phyloP scores from a whole-genome alignment of 1,140 invertebrate species.

The Platyscapa corneri region DNA sequence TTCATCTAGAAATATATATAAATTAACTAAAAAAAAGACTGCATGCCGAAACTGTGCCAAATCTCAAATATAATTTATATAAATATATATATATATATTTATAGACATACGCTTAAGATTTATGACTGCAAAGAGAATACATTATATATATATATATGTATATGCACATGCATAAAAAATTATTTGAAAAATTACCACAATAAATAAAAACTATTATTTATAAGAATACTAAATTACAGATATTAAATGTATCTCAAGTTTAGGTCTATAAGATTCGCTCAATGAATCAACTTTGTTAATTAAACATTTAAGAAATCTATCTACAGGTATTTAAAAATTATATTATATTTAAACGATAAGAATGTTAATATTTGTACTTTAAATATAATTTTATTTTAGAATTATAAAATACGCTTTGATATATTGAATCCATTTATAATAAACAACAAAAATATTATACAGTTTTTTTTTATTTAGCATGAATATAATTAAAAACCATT shows the following conservation, averaged over 20 bases:
- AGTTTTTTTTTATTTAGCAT: too few relatives aligned
- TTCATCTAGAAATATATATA: slow-evolving; percentile 14
- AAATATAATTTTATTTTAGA: too few relatives aligned
- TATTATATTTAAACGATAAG: background rate
- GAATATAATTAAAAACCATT: too few relatives aligned
- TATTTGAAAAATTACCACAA: background rate
- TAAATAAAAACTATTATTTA: background rate
- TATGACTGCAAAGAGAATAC: background rate
- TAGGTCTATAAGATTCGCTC: background rate
- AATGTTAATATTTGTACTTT: background rate
- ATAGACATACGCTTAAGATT: background rate
- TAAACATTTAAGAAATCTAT: background rate
- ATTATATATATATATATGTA: background rate
- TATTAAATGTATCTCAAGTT: background rate
- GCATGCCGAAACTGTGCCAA: slow-evolving; percentile 43
- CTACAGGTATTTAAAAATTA: background rate
- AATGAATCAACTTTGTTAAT: background rate
- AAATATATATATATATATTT: background rate
- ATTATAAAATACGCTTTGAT: too few relatives aligned
- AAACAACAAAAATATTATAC: too few relatives aligned
- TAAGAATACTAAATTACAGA: background rate
- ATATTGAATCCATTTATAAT: too few relatives aligned
- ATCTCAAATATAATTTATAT: slow-evolving; percentile 37
- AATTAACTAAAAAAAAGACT: slow-evolving; percentile 48
- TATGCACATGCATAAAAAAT: background rate